Evolutionary conservation across 2,797 vertebrate genomes (phyloP).

Genomic region (Channallabes apus): DNA sequence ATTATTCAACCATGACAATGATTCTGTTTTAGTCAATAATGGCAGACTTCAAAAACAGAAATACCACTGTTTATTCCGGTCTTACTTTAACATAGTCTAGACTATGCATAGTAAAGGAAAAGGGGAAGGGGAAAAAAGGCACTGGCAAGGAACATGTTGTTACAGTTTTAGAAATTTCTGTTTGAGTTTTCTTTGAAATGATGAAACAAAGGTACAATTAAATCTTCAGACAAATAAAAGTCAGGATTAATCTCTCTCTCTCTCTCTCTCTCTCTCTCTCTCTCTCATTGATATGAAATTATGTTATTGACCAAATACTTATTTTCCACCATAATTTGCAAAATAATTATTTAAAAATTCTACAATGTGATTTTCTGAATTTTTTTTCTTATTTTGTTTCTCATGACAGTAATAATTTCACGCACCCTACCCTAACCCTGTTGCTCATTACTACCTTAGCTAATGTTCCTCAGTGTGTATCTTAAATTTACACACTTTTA

Average conservation of each 20-base stretch:
- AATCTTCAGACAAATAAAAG: background rate
- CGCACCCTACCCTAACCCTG: background rate
- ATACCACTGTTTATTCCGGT: conserved; percentile 9
- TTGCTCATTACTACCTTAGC: background rate
- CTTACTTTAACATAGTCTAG: conserved; percentile 22
- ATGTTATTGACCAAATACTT: too few species aligned
- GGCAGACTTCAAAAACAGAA: background rate
- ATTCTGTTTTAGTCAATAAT: conserved; percentile 14
- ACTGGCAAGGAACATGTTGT: conserved; percentile 13
- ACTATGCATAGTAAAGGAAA: conserved; percentile 6
- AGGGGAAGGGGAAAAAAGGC: background rate
- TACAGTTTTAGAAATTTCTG: background rate
- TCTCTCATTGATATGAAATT: too few species aligned
- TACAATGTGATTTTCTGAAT: too few species aligned
- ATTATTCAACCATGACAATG: conserved; percentile 1
- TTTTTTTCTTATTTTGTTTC: too few species aligned
- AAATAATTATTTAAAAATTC: too few species aligned
- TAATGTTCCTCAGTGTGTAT: background rate
- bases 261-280: too few species aligned
- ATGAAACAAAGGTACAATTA: background rate
- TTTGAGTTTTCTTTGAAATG: background rate
- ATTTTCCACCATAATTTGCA: too few species aligned
- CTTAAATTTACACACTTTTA: background rate
- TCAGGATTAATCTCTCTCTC: background rate
- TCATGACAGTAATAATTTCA: background rate